phyloP scores from a whole-genome alignment of 2,113 vertebrate species.

The Nansenia antarctica region DNA sequence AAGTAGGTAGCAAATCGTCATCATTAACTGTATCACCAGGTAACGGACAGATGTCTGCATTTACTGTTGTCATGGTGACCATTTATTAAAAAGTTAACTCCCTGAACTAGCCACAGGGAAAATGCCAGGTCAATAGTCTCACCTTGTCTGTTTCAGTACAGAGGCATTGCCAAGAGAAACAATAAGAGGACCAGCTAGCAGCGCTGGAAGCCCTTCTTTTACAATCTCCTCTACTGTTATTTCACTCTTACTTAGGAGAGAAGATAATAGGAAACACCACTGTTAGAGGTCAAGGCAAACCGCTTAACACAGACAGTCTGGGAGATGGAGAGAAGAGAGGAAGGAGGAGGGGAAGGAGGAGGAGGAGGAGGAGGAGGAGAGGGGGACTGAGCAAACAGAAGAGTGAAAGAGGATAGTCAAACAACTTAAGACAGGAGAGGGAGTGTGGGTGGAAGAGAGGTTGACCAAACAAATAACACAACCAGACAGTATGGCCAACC shows the following conservation, averaged over 20 bases:
- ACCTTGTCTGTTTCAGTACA: no score
- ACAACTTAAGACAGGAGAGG: not conserved
- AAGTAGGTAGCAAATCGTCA: no score
- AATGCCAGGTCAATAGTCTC: no score
- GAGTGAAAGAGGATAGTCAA: not conserved
- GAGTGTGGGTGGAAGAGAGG: not conserved
- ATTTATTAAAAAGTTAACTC: no score
- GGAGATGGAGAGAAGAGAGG: not conserved
- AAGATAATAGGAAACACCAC: not conserved
- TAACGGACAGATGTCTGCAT: no score
- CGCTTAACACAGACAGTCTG: not conserved
- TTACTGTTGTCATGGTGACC: no score
- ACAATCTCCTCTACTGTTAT: not conserved
- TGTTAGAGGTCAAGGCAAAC: not conserved
- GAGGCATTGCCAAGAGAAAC: no score
- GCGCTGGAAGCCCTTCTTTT: no score
- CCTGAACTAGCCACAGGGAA: no score
- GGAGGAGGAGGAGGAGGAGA: not conserved
- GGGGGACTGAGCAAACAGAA: not conserved
- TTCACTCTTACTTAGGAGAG: not conserved
- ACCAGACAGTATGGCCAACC: not conserved
- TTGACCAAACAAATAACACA: not conserved
- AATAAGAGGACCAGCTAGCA: no score
- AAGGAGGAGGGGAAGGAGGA: not conserved
- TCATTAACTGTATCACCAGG: no score